Evolutionary conservation across 2,113 vertebrate species (phyloP).

Genomic region (Poecilia latipinna): DNA sequence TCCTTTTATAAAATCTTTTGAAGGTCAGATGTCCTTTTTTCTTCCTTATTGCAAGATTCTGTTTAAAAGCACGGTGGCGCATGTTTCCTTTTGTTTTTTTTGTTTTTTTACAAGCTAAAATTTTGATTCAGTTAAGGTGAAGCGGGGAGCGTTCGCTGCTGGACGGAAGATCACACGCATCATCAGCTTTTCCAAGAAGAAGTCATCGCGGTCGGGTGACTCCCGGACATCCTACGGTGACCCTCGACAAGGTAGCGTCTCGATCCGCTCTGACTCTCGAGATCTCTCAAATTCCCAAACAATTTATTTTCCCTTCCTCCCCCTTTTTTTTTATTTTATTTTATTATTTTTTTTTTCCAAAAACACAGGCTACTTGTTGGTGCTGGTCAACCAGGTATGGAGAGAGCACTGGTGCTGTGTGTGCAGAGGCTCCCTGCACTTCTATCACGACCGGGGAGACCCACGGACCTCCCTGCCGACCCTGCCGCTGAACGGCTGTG

Average conservation of each 20-base stretch:
- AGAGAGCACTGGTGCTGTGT: constrained; percentile 94
- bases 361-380: constrained; percentile 85
- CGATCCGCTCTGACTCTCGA: not conserved
- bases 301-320: not conserved
- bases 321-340: no score
- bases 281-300: not conserved
- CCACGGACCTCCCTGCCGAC: constrained; percentile 82
- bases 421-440: constrained; percentile 86
- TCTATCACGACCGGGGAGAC: constrained; percentile 88
- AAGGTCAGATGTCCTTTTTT: no score
- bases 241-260: constrained; percentile 87
- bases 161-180: constrained; percentile 96
- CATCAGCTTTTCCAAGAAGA: constrained; percentile 98
- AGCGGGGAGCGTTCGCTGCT: constrained; percentile 88
- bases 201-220: constrained; percentile 82
- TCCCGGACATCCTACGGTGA: constrained; percentile 79
- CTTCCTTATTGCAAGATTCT: no score
- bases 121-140: constrained; percentile 84
- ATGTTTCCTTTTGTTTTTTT: no score
- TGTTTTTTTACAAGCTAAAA: not conserved
- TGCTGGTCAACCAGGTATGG: constrained; percentile 94
- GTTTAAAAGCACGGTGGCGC: no score
- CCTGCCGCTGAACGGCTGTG: constrained; percentile 86
- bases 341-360: not conserved
- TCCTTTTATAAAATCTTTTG: no score